Evolutionary conservation across 2,113 vertebrate species (phyloP), one percentile per base, ranked within the genome.

Genomic region (Coptodon bakossiorum): DNA sequence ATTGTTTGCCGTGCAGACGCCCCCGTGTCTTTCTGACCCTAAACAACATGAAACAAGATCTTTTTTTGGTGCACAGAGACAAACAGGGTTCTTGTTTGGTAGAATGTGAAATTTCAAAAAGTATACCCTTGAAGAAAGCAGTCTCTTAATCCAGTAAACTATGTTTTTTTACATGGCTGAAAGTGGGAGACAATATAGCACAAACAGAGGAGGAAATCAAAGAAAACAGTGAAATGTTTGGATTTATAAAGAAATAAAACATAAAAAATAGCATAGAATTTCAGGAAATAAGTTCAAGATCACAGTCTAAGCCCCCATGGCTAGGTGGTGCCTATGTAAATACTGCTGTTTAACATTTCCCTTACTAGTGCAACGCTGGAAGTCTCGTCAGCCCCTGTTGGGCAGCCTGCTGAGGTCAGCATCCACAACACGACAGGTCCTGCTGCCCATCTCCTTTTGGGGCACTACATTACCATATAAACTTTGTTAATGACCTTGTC

Each of bases 401-500:
- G 80, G 89, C 82, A 86, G 84, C 79, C 90, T 93, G 94, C 95
- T 95, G 94, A 95, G 92, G 94, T 96, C 95, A 96, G 95, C 95
- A 91, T 90, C 85, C 86, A 57, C 89, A 86, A 84, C 92, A 86
- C 14, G 88, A 93, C 91, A 92, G 88, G 89, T 81, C 80, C 88
- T 38, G 86, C 88, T 86, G 87, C 79, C 88, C 83, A 54, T 91
- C 92, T 89, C 63, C 91, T 92, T 92, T 88, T 92, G 87, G 91
- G 91, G 91, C 91, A 45, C 43, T 10, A 16, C 89, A 96, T 96
- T 96, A 95, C 89, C 95, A 96, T 96, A 94, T 94, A 93, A 94
- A 96, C 94, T 94, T 94, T 93, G 94, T 96, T 96, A 96, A 96
- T 95, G 95, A 96, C 95, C 95, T 95, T 96, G 94, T 95, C 94